Evolutionary conservation across 2,888 invertebrate genomes (phyloP).

Genomic region (Chrysodeixis includens): DNA sequence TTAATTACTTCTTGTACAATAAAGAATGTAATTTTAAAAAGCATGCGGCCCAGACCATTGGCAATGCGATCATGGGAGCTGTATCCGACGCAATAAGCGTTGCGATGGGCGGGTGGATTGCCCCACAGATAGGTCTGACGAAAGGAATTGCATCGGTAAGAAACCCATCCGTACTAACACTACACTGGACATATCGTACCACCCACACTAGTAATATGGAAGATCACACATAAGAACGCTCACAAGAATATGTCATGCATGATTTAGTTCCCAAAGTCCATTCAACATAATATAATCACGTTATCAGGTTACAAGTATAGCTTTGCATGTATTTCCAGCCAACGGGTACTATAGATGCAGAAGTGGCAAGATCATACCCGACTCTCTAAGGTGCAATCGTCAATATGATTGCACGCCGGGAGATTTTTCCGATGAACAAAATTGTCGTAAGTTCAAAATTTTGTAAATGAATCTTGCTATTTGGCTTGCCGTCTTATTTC

Average conservation of each 20-base stretch:
- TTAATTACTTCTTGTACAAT: conserved; percentile 45
- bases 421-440: conserved; percentile 93
- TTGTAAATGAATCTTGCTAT: conserved; percentile 48
- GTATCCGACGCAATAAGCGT: conserved; percentile 89
- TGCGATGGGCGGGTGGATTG: conserved; percentile 93
- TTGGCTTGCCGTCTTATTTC: conserved; percentile 49
- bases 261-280: conserved; percentile 21
- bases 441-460: conserved; percentile 91
- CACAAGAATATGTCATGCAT: conserved; percentile 34
- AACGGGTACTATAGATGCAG: conserved; percentile 91
- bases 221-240: conserved; percentile 17
- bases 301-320: conserved; percentile 51
- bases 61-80: conserved; percentile 93
- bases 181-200: not conserved
- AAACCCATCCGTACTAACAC: conserved; percentile 33
- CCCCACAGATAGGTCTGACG: conserved; percentile 92
- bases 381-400: conserved; percentile 90
- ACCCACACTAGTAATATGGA: not conserved
- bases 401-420: conserved; percentile 90
- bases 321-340: conserved; percentile 82
- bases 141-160: conserved; percentile 91
- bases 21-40: conserved; percentile 71
- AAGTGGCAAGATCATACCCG: conserved; percentile 90
- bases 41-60: conserved; percentile 92
- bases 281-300: conserved; percentile 12